phyloP scores from a whole-genome alignment of 2,888 invertebrate species.

The Holacanthella duospinosa region DNA sequence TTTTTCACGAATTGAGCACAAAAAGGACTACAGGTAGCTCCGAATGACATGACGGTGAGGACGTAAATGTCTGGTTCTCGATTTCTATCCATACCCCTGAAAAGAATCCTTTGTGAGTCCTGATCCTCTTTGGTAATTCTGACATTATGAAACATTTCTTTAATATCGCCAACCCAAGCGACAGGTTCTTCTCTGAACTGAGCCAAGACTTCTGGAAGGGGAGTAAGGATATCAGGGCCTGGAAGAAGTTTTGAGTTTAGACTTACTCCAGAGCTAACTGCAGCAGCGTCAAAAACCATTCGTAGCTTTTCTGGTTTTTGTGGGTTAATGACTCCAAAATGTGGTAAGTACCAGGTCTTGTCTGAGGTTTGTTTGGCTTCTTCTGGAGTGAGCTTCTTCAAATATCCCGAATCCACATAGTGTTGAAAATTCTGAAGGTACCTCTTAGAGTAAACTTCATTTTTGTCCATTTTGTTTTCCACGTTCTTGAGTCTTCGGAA shows the following conservation, averaged over 20 bases:
- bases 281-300: conserved; percentile 28
- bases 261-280: conserved; percentile 9
- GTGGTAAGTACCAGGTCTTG: conserved; percentile 24
- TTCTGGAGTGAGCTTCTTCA: background rate
- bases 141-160: conserved; percentile 23
- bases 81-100: conserved; percentile 13
- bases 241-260: conserved; percentile 21
- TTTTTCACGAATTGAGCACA: background rate
- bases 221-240: conserved; percentile 20
- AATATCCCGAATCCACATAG: conserved; percentile 11
- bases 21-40: conserved; percentile 6
- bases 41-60: conserved; percentile 18
- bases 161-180: conserved; percentile 17
- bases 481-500: conserved; percentile 5
- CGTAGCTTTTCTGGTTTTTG: conserved; percentile 28
- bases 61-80: conserved; percentile 4
- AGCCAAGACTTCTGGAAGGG: conserved; percentile 13
- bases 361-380: background rate
- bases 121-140: conserved; percentile 15
- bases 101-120: conserved; percentile 16
- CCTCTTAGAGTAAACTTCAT: background rate
- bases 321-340: conserved; percentile 22
- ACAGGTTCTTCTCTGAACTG: conserved; percentile 17
- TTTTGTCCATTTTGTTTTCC: conserved; percentile 14
- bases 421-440: conserved; percentile 14